phyloP scores from a whole-genome alignment of 2,113 vertebrate genomes.

The human region GRCh38 chr2:70703001-70703500 shows the following conservation, averaged over 20 bases:
- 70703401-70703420: not conserved
- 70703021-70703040: too few species aligned
- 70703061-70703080: too few species aligned
- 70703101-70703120: too few species aligned
- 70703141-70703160: too few species aligned
- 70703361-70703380: not conserved
- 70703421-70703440: not conserved
- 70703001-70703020: too few species aligned
- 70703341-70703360: not conserved
- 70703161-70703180: too few species aligned
- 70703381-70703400: not conserved
- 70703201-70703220: too few species aligned
- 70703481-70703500: not conserved
- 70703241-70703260: not conserved
- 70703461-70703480: not conserved
- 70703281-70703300: not conserved
- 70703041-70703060: too few species aligned
- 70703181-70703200: too few species aligned
- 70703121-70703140: too few species aligned
- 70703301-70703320: not conserved
- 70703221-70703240: too few species aligned
- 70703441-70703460: not conserved
- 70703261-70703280: not conserved
- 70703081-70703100: too few species aligned
- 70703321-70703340: conserved; percentile 24